Evolutionary conservation across 2,113 vertebrate species (phyloP).

Genomic region (Dermatemys mawii): DNA sequence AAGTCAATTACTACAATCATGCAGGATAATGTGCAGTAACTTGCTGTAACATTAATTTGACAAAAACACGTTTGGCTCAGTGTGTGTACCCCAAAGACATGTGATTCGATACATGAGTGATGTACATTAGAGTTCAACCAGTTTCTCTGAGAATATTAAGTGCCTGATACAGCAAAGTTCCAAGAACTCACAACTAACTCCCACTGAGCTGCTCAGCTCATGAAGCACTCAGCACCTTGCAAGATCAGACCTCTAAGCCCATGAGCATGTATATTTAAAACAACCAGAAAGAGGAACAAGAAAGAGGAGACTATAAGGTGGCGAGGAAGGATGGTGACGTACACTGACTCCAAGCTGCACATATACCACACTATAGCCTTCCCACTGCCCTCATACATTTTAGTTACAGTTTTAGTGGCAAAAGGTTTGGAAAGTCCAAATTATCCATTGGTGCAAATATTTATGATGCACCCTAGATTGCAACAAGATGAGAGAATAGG

Average conservation of each 20-base stretch:
- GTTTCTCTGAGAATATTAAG: accelerated
- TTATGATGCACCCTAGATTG: not conserved
- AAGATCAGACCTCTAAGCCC: not conserved
- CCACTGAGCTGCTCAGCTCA: not conserved
- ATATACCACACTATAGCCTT: not conserved
- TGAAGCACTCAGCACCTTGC: not conserved
- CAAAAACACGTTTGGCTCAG: not conserved
- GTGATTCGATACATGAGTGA: not conserved
- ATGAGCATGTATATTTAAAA: accelerated
- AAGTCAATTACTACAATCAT: constrained; percentile 22
- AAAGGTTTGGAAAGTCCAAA: not conserved
- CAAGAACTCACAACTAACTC: not conserved
- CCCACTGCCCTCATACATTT: not conserved
- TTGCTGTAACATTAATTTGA: not conserved
- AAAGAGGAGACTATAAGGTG: not conserved
- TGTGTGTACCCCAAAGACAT: not conserved
- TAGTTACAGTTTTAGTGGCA: not conserved
- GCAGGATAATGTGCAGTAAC: not conserved
- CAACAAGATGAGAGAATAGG: not conserved
- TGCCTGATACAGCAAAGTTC: not conserved
- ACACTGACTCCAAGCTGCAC: not conserved
- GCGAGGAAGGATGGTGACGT: not conserved
- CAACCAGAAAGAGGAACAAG: accelerated
- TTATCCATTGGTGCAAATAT: not conserved
- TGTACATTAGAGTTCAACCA: not conserved